Base-by-base conservation (phyloP, 2,888 invertebrate species). In the Pristionchus entomophagus region DNA sequence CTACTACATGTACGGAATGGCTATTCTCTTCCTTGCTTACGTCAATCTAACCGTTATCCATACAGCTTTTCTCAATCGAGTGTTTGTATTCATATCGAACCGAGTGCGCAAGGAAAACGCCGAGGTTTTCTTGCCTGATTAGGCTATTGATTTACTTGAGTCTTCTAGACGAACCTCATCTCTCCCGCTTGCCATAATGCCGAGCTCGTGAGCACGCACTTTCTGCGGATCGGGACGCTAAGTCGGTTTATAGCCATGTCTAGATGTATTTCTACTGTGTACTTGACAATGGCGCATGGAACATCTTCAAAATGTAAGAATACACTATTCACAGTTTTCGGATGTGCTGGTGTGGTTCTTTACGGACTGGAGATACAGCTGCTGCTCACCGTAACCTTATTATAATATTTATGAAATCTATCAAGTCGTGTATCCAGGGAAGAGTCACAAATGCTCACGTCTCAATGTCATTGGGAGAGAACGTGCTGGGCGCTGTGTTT, bases 211-310 rank as follows among this genome's bases (percentile, higher is more conserved):
- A 84, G 84, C 51, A 84, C 84, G 1, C 32, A 65, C 29, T 84
- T 62, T 41, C 41, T 84, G 65, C 35, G 84, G 49, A 84, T 84
- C 1, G 84, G 84, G 14, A 84, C 84, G 8, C 17, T 84, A 10
- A 26, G 84, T 84, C 6, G 17, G 69, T 69, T 84, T 5, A 4
- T n/a, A n/a, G n/a, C n/a, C n/a, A n/a, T n/a, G n/a, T n/a, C n/a
- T n/a, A n/a, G n/a, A n/a, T n/a, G n/a, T n/a, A n/a, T n/a, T n/a
- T n/a, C n/a, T n/a, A n/a, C n/a, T n/a, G n/a, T n/a, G n/a, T n/a
- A n/a, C n/a, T n/a, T n/a, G n/a, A n/a, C n/a, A n/a, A n/a, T n/a
- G n/a, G n/a, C n/a, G n/a, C n/a, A n/a, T n/a, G n/a, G n/a, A n/a
- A n/a, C n/a, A n/a, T n/a, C 14, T 6, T 5, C 6, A 4, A 5